Conservation (phyloP, 2,797 vertebrate species). For the Calcarius lapponicus region DNA sequence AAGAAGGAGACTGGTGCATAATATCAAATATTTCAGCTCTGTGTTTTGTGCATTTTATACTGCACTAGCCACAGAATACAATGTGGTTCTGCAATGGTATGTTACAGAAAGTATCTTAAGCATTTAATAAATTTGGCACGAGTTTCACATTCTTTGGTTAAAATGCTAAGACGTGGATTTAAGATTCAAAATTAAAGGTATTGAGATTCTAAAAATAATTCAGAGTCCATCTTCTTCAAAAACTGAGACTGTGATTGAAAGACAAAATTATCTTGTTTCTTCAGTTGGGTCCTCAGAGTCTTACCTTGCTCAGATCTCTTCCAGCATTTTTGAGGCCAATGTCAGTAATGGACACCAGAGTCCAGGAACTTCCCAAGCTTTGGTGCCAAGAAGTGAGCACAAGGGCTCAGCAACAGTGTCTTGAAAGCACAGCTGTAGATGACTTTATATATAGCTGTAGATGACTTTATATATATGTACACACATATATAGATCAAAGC, state of each 20-base stretch:
- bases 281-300: background rate
- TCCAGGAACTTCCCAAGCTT: background rate
- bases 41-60: background rate
- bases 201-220: background rate
- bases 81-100: background rate
- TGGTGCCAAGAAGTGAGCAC: background rate
- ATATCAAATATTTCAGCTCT: background rate
- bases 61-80: background rate
- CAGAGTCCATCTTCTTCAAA: background rate
- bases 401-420: background rate
- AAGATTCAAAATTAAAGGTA: background rate
- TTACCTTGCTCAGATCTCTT: background rate
- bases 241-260: background rate
- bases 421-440: background rate
- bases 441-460: background rate
- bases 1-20: background rate
- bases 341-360: background rate
- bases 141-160: conserved; percentile 6
- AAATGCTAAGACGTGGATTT: background rate
- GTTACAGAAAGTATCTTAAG: background rate
- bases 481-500: background rate
- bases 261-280: background rate
- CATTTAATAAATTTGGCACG: background rate
- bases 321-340: background rate
- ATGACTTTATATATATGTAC: background rate